These are phyloP conservation scores for Salvelinus namaycush DNA, from an alignment of 2,113 vertebrate species.

Conservation along the genomic window DNA sequence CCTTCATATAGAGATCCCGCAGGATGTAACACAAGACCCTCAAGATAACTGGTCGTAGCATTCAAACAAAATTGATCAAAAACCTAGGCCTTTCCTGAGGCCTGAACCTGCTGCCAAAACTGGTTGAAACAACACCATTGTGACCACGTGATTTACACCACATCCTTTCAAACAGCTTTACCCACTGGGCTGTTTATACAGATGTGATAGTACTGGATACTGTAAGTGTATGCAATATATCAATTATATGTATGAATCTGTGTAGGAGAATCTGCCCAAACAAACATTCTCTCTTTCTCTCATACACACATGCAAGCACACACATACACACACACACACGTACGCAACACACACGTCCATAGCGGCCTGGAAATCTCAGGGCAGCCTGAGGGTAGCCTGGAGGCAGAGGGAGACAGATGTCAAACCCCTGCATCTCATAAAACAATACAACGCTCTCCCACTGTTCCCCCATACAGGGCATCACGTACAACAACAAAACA, in stretches of 20 bases:
- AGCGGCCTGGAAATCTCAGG: constrained; percentile 32
- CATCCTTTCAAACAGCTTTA: too few relatives aligned
- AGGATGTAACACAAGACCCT: not conserved
- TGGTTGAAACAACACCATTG: too few relatives aligned
- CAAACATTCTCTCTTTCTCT: not conserved
- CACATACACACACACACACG: constrained; percentile 5
- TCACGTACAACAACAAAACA: constrained; percentile 26
- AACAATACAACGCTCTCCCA: constrained; percentile 34
- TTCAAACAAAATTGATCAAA: too few relatives aligned
- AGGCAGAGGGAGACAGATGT: constrained; percentile 47
- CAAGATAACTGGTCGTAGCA: not conserved
- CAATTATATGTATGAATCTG: too few relatives aligned
- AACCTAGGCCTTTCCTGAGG: too few relatives aligned
- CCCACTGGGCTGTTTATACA: too few relatives aligned
- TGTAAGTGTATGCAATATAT: not conserved
- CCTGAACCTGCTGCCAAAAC: not conserved
- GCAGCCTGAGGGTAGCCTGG: constrained; percentile 47
- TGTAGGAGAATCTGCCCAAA: not conserved
- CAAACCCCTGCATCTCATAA: constrained; percentile 59
- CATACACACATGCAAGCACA: not conserved
- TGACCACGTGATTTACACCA: too few relatives aligned
- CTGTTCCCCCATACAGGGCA: constrained; percentile 29
- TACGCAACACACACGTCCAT: not conserved
- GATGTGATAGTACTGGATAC: not conserved
- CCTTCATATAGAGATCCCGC: not conserved